Evolutionary conservation across 2,797 vertebrate genomes (phyloP), one percentile per base, ranked within the genome.

Genomic region (Philypnodon macrostomus): DNA sequence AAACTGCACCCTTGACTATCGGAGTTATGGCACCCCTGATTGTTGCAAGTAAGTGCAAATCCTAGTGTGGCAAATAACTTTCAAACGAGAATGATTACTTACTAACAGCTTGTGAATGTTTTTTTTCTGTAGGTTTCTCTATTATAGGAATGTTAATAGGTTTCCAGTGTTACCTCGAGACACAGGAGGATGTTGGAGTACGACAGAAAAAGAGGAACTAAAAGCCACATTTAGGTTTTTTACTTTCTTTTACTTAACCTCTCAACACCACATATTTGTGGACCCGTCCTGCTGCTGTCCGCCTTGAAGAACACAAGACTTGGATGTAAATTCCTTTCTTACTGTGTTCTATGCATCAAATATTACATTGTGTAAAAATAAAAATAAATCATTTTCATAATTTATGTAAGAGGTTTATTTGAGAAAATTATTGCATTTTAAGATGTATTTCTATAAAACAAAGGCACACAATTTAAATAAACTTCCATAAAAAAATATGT

Each of bases 1-100:
- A 89, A 84, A 98, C 95, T 0, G 96, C 95, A 3, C 93, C 92
- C 8, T 65, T 95, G 57, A 96, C 94, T 0, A 90, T 95, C 6
- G 95, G 95, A 12, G 83, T 99, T 56, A 92, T 98, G 92, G 93
- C 97, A 10, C 96, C 96, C 3, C 90, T 99, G 35, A 91, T 96
- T 71, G 95, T 99, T 47, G 94, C 97, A 78, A 92, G 97, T 99
- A 85, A 93, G 94, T 90, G 57, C n/a, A 8, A 12, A 14, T 29
- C 8, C 30, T 1, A 2, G 13, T 16, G 1, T 19, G 5, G 1
- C 5, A 30, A n/a, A 24, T 30, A n/a, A 14, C 1, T 13, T 34
- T 12, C 11, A 1, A 33, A 4, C 17, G 19, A 10, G 5, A 24
- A 16, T 18, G 12, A 18, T 30, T 5, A 15, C 3, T 38, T 19